Evolutionary conservation across 2,888 invertebrate species (phyloP).

Genomic region (Parochlus steinenii): DNA sequence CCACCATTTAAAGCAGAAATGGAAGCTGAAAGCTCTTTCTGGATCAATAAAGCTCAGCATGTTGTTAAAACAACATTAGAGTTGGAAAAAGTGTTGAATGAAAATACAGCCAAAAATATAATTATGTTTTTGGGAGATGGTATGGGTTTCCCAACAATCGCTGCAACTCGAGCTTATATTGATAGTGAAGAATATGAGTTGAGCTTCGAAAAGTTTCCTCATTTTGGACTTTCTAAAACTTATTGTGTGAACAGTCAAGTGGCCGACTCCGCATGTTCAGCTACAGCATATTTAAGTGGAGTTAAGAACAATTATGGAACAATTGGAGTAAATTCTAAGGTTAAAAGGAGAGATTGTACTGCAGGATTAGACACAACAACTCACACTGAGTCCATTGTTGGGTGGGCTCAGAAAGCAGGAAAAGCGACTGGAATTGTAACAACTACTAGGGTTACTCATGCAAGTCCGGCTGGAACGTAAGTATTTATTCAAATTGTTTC

Average conservation of each 20-base stretch:
- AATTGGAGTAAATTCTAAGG: conserved; percentile 52
- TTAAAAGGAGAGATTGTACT: conserved; percentile 43
- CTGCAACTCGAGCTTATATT: conserved; percentile 55
- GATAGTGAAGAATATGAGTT: conserved; percentile 60
- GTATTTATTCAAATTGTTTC: too few species aligned
- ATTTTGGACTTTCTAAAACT: conserved; percentile 46
- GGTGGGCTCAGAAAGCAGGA: conserved; percentile 43
- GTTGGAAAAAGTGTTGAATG: too few species aligned
- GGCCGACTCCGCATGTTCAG: conserved; percentile 71
- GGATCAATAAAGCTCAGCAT: conserved; percentile 26
- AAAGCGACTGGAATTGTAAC: conserved; percentile 51
- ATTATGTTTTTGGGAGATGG: conserved; percentile 77
- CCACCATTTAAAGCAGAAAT: not conserved
- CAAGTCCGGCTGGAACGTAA: conserved; percentile 51
- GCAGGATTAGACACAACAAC: conserved; percentile 39
- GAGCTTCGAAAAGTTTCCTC: conserved; percentile 60
- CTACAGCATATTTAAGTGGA: conserved; percentile 64
- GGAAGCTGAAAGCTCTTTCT: conserved; percentile 17
- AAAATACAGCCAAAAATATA: conserved; percentile 50
- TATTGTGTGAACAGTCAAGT: conserved; percentile 65
- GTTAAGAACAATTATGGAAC: conserved; percentile 59
- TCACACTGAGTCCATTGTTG: conserved; percentile 46
- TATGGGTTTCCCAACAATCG: conserved; percentile 68
- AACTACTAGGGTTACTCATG: conserved; percentile 63
- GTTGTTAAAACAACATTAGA: conserved; percentile 21